A percentile compares a stretch with the other conserved stretches of the same genome.
phyloP scores from a whole-genome alignment of 2,888 invertebrate genomes.

The Drosophila gaucha region DNA sequence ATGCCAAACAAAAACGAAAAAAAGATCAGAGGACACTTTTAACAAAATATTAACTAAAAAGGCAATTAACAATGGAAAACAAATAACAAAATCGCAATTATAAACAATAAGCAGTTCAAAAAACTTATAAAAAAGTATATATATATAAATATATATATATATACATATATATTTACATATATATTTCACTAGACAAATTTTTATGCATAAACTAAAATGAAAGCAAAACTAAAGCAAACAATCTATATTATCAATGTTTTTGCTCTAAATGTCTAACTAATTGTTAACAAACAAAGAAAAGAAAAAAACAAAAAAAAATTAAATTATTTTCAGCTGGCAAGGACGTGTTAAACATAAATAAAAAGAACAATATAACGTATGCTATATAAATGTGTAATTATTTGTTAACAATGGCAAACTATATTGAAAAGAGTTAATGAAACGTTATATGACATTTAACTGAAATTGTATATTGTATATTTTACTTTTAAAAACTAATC shows the following conservation, averaged over 20 bases:
- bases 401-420: slow-evolving; percentile 58
- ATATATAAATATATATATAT: no score
- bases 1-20: slow-evolving; percentile 54
- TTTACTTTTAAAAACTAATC: slow-evolving; percentile 65
- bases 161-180: slow-evolving; percentile 68
- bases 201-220: slow-evolving; percentile 66
- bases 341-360: slow-evolving; percentile 36
- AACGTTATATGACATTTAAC: slow-evolving; percentile 53
- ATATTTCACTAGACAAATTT: slow-evolving; percentile 77
- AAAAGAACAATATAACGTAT: slow-evolving; percentile 33
- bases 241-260: slow-evolving; percentile 80
- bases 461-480: slow-evolving; percentile 77
- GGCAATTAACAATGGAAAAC: slow-evolving; percentile 64
- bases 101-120: slow-evolving; percentile 78
- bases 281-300: slow-evolving; percentile 57
- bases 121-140: slow-evolving; percentile 49
- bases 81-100: slow-evolving; percentile 76
- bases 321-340: slow-evolving; percentile 68
- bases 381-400: slow-evolving; percentile 67
- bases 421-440: slow-evolving; percentile 45
- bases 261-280: slow-evolving; percentile 82
- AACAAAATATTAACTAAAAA: slow-evolving; percentile 28
- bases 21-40: slow-evolving; percentile 42
- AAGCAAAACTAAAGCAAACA: slow-evolving; percentile 49
- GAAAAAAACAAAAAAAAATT: slow-evolving; percentile 22